phyloP scores from a whole-genome alignment of 37 sponge, comb jelly and placozoan species.

The Eunapius fragilis region DNA sequence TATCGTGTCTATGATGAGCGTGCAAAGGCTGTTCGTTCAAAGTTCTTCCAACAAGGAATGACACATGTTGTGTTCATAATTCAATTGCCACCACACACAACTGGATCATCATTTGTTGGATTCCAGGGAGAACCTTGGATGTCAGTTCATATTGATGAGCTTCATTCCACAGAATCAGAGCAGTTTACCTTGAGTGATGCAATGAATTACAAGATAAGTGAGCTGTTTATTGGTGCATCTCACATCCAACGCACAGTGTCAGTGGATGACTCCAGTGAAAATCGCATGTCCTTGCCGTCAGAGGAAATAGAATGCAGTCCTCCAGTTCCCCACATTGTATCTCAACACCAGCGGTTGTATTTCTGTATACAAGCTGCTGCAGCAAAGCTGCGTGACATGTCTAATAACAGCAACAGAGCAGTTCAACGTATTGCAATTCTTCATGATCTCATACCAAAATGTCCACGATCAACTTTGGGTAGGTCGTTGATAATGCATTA shows the following conservation, averaged over 20 bases:
- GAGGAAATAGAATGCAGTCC: not conserved
- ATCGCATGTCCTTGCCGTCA: not conserved
- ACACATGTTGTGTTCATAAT: slow-evolving; percentile 79
- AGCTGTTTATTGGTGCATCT: slow-evolving; percentile 27
- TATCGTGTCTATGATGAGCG: slow-evolving; percentile 60
- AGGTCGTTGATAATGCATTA: not conserved
- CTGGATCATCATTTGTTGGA: slow-evolving; percentile 53
- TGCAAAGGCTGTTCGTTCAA: slow-evolving; percentile 18
- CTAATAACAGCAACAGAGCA: slow-evolving; percentile 26
- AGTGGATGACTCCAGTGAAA: not conserved
- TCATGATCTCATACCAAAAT: slow-evolving; percentile 33
- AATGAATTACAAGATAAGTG: slow-evolving; percentile 35
- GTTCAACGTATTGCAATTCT: slow-evolving; percentile 34
- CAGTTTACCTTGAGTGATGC: slow-evolving; percentile 17
- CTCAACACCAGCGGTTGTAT: slow-evolving; percentile 40
- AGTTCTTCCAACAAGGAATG: not conserved
- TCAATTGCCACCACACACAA: slow-evolving; percentile 48
- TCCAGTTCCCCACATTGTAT: not conserved
- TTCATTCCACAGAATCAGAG: slow-evolving; percentile 28
- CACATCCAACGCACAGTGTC: not conserved
- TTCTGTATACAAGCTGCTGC: slow-evolving; percentile 65
- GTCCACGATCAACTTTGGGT: slow-evolving; percentile 14
- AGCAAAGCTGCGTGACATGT: slow-evolving; percentile 28
- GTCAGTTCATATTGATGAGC: slow-evolving; percentile 80
- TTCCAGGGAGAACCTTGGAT: slow-evolving; percentile 84